Percentiles rank a stretch among this genome's conserved stretches.
Conservation (phyloP, 2,888 invertebrate species). For the Drosophila bunnanda region DNA sequence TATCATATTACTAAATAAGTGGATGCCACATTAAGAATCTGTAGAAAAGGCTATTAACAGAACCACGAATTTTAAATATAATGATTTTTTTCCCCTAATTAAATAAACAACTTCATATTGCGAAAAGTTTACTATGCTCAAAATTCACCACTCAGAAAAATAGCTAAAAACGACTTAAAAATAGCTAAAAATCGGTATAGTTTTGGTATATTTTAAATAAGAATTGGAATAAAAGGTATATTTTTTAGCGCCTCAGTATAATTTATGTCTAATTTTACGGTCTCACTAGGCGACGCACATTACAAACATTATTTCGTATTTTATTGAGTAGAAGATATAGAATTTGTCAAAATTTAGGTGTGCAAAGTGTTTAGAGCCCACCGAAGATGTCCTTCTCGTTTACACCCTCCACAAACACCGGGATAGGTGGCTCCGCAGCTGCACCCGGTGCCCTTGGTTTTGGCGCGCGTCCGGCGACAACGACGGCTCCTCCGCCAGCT, state of each 20-base stretch:
- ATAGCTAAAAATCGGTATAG: background rate
- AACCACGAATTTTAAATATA: too few species aligned
- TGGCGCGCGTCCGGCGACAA: constrained; percentile 62
- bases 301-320: constrained; percentile 6
- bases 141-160: background rate
- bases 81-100: too few species aligned
- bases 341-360: constrained; percentile 1
- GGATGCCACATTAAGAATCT: too few species aligned
- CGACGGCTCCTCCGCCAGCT: constrained; percentile 56
- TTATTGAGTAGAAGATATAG: background rate
- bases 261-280: background rate
- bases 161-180: background rate
- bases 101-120: too few species aligned
- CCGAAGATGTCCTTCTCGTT: constrained; percentile 63
- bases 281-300: constrained; percentile 15
- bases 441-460: constrained; percentile 58
- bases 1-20: too few species aligned
- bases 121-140: too few species aligned
- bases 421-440: constrained; percentile 51
- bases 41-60: too few species aligned
- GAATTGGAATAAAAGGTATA: too few species aligned
- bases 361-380: background rate
- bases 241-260: background rate
- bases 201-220: background rate
- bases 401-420: constrained; percentile 55